These are phyloP conservation scores for Gracilinanus agilis DNA, from an alignment of 2,113 vertebrate genomes.

Conservation along the genomic window DNA sequence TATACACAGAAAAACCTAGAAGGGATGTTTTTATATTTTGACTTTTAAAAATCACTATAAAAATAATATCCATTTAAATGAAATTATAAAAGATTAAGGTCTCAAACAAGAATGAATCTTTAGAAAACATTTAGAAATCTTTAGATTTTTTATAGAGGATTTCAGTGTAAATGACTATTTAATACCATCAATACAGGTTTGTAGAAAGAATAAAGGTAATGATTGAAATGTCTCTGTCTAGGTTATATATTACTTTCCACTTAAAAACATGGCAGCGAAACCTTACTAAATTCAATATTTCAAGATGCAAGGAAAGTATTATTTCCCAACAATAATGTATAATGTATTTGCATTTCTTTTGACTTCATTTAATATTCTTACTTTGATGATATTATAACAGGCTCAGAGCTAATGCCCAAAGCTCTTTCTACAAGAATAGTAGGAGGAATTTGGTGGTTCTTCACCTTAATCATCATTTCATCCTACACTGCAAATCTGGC, in stretches of 20 bases:
- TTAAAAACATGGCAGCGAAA: background rate
- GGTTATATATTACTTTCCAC: background rate
- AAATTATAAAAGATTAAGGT: background rate
- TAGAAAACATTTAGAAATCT: background rate
- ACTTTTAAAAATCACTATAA: background rate
- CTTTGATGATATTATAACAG: constrained; percentile 86
- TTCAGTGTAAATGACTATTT: background rate
- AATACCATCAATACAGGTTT: background rate
- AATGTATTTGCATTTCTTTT: constrained; percentile 52
- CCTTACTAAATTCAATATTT: constrained; percentile 42
- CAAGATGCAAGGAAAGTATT: constrained; percentile 69
- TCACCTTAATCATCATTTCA: constrained; percentile 98
- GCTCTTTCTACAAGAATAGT: constrained; percentile 99
- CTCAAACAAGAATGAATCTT: background rate
- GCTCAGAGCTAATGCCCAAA: constrained; percentile 99
- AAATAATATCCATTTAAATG: background rate
- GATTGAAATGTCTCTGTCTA: constrained; percentile 16
- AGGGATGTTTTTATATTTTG: background rate
- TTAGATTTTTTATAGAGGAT: background rate
- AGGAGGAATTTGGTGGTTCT: constrained; percentile 99
- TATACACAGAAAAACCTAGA: background rate
- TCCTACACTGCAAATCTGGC: constrained; percentile 99
- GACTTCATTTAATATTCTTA: constrained; percentile 76
- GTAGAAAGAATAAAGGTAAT: background rate
- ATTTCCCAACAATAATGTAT: constrained; percentile 60